A percentile compares a stretch with the other conserved stretches of the same genome.
Evolutionary conservation across 2,113 vertebrate genomes (phyloP).

Genomic region (Apteryx mantelli): DNA sequence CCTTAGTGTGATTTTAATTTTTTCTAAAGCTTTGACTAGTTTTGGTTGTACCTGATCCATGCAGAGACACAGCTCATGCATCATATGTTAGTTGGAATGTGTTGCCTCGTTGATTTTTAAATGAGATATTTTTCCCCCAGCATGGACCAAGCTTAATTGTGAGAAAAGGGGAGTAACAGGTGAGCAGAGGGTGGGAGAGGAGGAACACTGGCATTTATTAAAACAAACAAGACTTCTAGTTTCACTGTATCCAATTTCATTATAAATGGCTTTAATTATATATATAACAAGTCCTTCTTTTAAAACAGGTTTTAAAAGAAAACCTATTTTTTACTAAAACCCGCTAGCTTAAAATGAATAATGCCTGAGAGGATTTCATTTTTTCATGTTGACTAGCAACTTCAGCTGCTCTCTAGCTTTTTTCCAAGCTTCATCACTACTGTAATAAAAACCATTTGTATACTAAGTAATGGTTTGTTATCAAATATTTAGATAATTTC

Average conservation of each 20-base stretch:
- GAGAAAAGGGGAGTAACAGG: background rate
- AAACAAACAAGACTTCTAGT: background rate
- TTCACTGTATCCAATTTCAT: background rate
- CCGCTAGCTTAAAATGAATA: background rate
- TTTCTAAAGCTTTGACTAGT: background rate
- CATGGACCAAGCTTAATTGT: background rate
- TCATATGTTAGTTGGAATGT: too few relatives aligned
- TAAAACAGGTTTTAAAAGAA: background rate
- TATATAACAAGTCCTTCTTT: background rate
- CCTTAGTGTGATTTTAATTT: background rate
- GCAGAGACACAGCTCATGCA: background rate
- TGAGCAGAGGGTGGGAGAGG: background rate
- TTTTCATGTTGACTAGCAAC: background rate
- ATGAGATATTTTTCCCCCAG: background rate
- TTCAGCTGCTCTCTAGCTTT: background rate
- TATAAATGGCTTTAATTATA: background rate
- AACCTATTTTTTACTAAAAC: background rate
- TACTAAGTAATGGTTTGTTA: background rate
- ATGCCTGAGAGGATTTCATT: background rate
- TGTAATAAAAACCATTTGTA: background rate
- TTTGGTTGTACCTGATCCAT: background rate
- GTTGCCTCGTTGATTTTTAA: background rate
- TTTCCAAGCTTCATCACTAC: background rate
- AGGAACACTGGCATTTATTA: background rate
- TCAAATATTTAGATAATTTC: background rate